These are phyloP conservation scores for Antennarius striatus DNA, from an alignment of 2,113 vertebrate species.

Conservation along the genomic window DNA sequence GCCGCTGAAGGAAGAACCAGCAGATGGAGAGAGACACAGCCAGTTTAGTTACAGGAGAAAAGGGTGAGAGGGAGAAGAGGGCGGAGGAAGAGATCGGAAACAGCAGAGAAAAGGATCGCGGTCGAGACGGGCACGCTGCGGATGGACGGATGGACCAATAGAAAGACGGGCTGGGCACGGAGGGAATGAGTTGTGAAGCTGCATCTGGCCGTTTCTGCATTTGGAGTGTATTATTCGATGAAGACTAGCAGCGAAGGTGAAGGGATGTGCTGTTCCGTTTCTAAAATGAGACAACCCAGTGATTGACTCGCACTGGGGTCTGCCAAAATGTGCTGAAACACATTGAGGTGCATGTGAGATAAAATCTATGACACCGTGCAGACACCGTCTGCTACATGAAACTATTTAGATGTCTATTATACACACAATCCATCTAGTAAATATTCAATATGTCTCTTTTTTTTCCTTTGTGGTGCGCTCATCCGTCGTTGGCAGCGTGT, in stretches of 20 bases:
- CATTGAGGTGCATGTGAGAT: slow-evolving; percentile 57
- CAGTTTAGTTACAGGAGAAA: slow-evolving; percentile 99
- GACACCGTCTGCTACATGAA: slow-evolving; percentile 25
- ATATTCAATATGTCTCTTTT: slow-evolving; percentile 65
- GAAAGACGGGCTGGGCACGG: slow-evolving; percentile 22
- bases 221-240: slow-evolving; percentile 41
- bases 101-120: slow-evolving; percentile 59
- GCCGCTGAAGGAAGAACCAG: slow-evolving; percentile 99
- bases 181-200: slow-evolving; percentile 22
- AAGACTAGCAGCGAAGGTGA: slow-evolving; percentile 25
- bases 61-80: slow-evolving; percentile 54
- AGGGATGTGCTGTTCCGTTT: slow-evolving; percentile 38
- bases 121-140: slow-evolving; percentile 60
- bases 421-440: slow-evolving; percentile 36
- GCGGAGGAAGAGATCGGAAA: slow-evolving; percentile 49
- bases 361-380: slow-evolving; percentile 26
- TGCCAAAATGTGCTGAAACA: slow-evolving; percentile 72
- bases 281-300: slow-evolving; percentile 47
- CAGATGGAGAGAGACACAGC: slow-evolving; percentile 99
- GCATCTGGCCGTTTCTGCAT: slow-evolving; percentile 52
- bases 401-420: slow-evolving; percentile 67
- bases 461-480: slow-evolving; percentile 36
- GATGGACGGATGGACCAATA: slow-evolving; percentile 49
- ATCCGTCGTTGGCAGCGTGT: slow-evolving; percentile 49
- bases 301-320: slow-evolving; percentile 60